Evolutionary conservation across 1,140 invertebrate genomes (phyloP), one percentile per base, ranked within the genome.

Genomic region (Apis mellifera): DNA sequence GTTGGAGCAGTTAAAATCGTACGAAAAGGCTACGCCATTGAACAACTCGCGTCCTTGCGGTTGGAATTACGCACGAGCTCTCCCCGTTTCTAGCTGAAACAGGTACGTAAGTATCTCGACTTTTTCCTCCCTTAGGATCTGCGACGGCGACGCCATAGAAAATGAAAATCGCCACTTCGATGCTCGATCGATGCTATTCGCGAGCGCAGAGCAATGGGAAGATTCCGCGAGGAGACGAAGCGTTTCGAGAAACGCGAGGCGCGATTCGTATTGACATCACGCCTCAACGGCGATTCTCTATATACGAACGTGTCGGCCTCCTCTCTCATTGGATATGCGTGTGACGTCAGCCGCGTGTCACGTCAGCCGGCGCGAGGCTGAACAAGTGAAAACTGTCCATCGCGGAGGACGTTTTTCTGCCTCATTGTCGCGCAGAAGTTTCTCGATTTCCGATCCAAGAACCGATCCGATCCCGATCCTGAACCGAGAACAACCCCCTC

Each of bases 301-400:
- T 72, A 65, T 84, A 86, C 76, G 23, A 80, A 62, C 76, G 84
- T 74, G 78, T 79, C 76, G 75, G 55, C 54, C 65, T 76, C 68
- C 83, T 32, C 32, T 82, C 74, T 87, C 84, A 83, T 90, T 89
- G 82, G 80, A 89, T 86, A 89, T 86, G 83, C 78, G 55, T 60
- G 71, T 90, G 90, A 91, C 89, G 90, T 91, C 90, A 91, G 79
- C 21, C 78, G 84, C 89, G 88, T 82, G 88, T 90, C 88, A 89
- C 84, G 77, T 42, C 32, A 42, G 32, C 75, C 50, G 57, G 59
- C 52, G 57, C 26, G 76, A 60, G 78, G 65, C 74, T 73, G 57
- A 87, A 87, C 68, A 70, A 68, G 64, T 78, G 59, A 82, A 83
- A 80, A 78, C 73, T 26, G 70, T 83, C 80, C 54, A 42, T 68